Percentiles rank a stretch among this genome's conserved stretches.
phyloP scores from a whole-genome alignment of 2,113 vertebrate genomes.

The Halichoerus grypus region DNA sequence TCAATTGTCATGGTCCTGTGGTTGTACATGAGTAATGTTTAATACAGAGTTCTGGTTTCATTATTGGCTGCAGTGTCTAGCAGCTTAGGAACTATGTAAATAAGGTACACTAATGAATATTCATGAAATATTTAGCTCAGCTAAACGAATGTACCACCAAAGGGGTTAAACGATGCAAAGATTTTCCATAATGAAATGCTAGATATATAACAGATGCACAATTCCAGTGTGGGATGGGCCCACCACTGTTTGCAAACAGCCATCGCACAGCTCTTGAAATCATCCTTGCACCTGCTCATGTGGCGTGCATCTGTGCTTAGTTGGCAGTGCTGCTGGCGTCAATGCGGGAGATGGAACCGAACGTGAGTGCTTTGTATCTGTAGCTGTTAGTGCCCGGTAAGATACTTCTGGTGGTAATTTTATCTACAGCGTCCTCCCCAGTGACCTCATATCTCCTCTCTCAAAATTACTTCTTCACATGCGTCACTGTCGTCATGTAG shows the following conservation, averaged over 20 bases:
- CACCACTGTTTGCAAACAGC: slow-evolving; percentile 7
- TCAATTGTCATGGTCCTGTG: background rate
- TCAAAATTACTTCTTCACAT: background rate
- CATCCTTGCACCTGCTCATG: background rate
- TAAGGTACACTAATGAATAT: slow-evolving; percentile 35
- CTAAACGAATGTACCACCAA: background rate
- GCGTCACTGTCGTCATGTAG: background rate
- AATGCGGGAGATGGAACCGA: background rate
- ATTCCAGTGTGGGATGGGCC: background rate
- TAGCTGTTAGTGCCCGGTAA: background rate
- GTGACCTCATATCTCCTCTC: slow-evolving; percentile 18
- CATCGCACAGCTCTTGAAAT: background rate
- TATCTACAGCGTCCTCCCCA: slow-evolving; percentile 39
- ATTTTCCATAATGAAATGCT: slow-evolving; percentile 35
- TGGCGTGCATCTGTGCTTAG: background rate
- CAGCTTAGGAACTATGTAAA: slow-evolving; percentile 53
- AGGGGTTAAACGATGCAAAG: slow-evolving; percentile 50
- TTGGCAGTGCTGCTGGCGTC: background rate
- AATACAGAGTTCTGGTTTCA: background rate
- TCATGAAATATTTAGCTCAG: slow-evolving; percentile 21
- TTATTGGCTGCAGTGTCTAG: background rate
- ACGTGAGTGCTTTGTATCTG: background rate
- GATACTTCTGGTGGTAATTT: slow-evolving; percentile 4
- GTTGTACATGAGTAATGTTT: background rate
- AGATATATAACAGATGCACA: background rate